These are phyloP conservation scores for Mechanitis mazaeus DNA, from an alignment of 2,888 invertebrate genomes.

Conservation along the genomic window DNA sequence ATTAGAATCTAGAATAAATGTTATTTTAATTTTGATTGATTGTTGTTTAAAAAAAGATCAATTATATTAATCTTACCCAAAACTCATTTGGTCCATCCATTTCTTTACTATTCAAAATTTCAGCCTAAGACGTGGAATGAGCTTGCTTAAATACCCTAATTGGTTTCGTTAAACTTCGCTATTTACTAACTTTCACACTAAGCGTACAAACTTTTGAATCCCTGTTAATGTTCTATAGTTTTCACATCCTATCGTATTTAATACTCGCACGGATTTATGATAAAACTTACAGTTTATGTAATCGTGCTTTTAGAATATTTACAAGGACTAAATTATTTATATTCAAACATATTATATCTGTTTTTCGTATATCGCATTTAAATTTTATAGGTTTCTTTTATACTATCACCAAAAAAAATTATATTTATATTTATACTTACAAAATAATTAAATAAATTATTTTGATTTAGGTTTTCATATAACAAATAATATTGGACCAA, in stretches of 20 bases:
- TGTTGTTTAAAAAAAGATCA: no score
- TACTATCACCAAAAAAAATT: no score
- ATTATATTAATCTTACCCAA: background rate
- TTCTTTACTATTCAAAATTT: background rate
- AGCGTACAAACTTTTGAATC: conserved; percentile 10
- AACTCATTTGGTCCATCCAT: background rate
- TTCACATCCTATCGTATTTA: conserved; percentile 9
- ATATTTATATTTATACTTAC: no score
- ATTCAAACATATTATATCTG: no score
- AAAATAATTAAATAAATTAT: no score
- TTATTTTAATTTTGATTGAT: no score
- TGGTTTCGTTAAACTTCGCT: conserved; percentile 16
- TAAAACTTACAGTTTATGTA: background rate
- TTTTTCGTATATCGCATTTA: no score
- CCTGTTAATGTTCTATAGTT: conserved; percentile 13
- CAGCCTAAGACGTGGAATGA: background rate
- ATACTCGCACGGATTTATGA: background rate
- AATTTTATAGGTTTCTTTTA: no score
- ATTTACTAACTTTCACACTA: conserved; percentile 21
- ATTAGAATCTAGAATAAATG: no score
- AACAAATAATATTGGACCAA: background rate
- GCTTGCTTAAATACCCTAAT: conserved; percentile 14
- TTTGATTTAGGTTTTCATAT: no score
- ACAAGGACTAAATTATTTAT: no score
- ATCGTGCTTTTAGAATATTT: background rate